A percentile compares a stretch with the other conserved stretches of the same genome.
phyloP scores from a whole-genome alignment of 2,113 vertebrate genomes.

The Phrynocephalus versicolor region DNA sequence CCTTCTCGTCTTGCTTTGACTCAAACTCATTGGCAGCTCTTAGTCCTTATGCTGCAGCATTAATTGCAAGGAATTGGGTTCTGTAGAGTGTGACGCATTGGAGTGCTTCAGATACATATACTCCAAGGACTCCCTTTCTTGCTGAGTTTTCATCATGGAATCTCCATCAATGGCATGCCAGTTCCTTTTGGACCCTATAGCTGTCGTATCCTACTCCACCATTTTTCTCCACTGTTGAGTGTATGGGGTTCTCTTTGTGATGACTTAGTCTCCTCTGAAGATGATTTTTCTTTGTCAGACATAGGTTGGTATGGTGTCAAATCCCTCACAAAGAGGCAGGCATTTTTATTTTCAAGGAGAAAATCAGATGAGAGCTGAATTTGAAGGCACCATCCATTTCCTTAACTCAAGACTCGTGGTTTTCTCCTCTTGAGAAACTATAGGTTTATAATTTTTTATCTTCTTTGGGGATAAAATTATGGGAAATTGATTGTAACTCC shows the following conservation, averaged over 20 bases:
- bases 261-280: too few species aligned
- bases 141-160: neutral
- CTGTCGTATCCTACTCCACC: neutral
- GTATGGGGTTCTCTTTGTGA: neutral
- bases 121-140: neutral
- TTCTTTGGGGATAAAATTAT: neutral
- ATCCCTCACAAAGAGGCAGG: neutral
- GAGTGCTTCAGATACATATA: neutral
- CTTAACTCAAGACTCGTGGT: neutral
- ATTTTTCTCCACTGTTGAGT: neutral
- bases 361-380: neutral
- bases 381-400: neutral
- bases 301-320: neutral
- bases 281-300: neutral
- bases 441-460: neutral
- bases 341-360: neutral
- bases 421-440: neutral
- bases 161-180: neutral
- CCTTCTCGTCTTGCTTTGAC: neutral
- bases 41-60: neutral
- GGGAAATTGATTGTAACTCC: neutral
- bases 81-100: neutral
- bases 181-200: neutral
- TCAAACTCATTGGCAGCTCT: neutral
- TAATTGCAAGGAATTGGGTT: neutral